Conservation (phyloP, 2,888 invertebrate genomes). For the Zele albiditarsus region DNA sequence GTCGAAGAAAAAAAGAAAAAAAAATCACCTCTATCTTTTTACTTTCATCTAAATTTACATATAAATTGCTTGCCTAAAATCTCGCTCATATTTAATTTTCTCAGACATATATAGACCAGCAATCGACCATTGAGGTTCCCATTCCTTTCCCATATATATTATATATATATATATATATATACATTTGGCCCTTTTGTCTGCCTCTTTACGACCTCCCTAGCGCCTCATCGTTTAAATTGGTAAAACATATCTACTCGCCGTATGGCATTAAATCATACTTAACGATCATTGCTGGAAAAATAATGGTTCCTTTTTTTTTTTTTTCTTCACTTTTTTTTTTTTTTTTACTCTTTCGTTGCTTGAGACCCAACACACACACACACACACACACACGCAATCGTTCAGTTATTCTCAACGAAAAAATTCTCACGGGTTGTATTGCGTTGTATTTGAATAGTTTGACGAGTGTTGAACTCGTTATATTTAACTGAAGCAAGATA, state of each 20-base stretch:
- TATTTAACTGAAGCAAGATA: not conserved
- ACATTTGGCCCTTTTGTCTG: not conserved
- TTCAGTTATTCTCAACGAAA: conserved; percentile 4
- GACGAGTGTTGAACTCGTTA: conserved; percentile 22
- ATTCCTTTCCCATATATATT: conserved; percentile 16
- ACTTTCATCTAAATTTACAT: conserved; percentile 59
- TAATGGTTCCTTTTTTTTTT: conserved; percentile 13
- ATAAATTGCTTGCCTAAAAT: conserved; percentile 69
- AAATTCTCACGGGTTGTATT: conserved; percentile 14
- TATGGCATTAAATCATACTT: conserved; percentile 59
- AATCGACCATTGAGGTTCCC: not conserved
- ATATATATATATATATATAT: conserved; percentile 16
- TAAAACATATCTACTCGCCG: conserved; percentile 55
- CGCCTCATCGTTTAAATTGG: conserved; percentile 56
- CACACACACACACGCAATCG: not conserved
- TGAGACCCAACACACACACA: not conserved
- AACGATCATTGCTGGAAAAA: conserved; percentile 46
- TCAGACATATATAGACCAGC: conserved; percentile 52
- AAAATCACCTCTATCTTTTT: not conserved
- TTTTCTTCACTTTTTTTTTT: not conserved
- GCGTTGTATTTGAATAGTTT: conserved; percentile 18
- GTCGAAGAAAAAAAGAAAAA: conserved; percentile 13
- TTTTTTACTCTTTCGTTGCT: not conserved
- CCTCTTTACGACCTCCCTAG: not conserved
- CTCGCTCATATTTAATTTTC: conserved; percentile 69